Conservation (phyloP, 2,113 vertebrate genomes). For the Tychaedon coryphoeus region DNA sequence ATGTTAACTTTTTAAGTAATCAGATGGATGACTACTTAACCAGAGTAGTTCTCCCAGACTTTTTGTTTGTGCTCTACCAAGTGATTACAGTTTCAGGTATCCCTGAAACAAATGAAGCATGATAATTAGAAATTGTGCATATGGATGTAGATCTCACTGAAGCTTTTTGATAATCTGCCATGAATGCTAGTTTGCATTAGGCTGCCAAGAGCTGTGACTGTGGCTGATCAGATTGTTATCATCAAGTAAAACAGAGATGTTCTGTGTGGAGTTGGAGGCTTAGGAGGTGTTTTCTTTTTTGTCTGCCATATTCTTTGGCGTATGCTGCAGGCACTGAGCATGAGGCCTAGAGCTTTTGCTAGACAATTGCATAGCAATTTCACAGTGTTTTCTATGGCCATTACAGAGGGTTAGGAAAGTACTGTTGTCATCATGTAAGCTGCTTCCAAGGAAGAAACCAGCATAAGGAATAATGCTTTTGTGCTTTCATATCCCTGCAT, state of each 20-base stretch:
- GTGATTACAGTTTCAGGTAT: not conserved
- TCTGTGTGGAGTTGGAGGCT: not conserved
- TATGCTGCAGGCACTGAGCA: not conserved
- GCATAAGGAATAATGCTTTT: not conserved
- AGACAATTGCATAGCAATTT: not conserved
- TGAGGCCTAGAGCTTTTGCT: not conserved
- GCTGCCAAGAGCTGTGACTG: not conserved
- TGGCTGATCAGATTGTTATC: not conserved
- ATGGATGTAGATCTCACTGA: not conserved
- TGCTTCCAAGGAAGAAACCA: not conserved
- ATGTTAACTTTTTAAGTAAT: not conserved
- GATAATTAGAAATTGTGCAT: not conserved
- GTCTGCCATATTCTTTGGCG: not conserved
- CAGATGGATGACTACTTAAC: not conserved
- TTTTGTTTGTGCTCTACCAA: not conserved
- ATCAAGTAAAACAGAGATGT: not conserved
- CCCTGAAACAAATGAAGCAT: not conserved
- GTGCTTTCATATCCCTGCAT: not conserved
- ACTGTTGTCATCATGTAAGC: not conserved
- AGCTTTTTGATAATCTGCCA: not conserved
- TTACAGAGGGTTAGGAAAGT: not conserved
- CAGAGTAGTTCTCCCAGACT: not conserved
- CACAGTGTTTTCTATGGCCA: not conserved
- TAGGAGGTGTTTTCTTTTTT: not conserved
- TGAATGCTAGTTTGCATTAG: not conserved